Base-by-base conservation (phyloP, 2,113 vertebrate genomes). In the Pelobates fuscus region DNA sequence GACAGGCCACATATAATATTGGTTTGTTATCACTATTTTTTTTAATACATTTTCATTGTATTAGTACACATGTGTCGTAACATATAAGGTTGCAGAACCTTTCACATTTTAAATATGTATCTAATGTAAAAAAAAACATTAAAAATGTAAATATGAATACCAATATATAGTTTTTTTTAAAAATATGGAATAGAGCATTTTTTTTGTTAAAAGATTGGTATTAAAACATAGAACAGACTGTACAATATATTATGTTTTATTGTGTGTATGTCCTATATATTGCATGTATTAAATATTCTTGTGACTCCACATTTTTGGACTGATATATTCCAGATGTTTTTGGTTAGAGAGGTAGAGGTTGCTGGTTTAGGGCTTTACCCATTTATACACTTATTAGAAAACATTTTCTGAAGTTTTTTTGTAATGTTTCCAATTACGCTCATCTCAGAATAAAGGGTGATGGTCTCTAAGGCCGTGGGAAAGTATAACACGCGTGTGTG, bases 311-410 rank as follows among this genome's bases (percentile, higher is more conserved):
- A 44, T 11, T 5, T 57, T 15, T 27, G n/a, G 37, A 20, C 12
- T 43, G 30, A 23, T 2, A 3, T 43, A 32, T 4, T 25, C 30
- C 72, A 75, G 67, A 32, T 75, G 72, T 41, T 67, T 67, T 58
- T 44, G 32, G 25, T 75, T 67, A 75, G n/a, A 30, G 24, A 46
- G 63, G 30, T 57, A 32, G 32, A 58, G 62, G 71, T 67, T 59
- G 67, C 63, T 23, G 17, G 55, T 58, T 64, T 67, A 46, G 20
- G 63, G 63, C 52, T 75, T 67, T 67, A 67, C 23, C 65, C 63
- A 66, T 66, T 67, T 75, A 67, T 37, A 66, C 30, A 74, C 37
- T 27, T 67, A 67, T 75, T 75, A 75, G 32, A 75, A 75, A 44
- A 59, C 32, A 66, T 58, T 75, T 46, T 66, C 17, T 55, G 41